Percentiles rank a stretch among this genome's conserved stretches.
phyloP scores from a whole-genome alignment of 2,888 invertebrate species.

The Congeria kusceri region DNA sequence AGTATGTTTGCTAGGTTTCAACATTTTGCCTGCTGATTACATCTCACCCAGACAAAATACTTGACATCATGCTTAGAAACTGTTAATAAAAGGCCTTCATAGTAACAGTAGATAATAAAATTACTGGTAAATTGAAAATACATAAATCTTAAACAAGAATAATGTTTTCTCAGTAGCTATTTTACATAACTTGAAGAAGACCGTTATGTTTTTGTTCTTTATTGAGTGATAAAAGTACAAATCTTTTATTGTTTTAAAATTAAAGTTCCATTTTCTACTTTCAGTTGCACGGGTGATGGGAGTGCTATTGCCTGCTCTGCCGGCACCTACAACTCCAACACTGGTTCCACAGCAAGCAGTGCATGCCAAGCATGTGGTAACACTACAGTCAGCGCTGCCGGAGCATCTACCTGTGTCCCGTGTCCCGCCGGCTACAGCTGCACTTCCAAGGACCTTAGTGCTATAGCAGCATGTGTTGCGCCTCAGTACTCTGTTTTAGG shows the following conservation, averaged over 20 bases:
- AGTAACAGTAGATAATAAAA: too few relatives aligned
- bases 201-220: too few relatives aligned
- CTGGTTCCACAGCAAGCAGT: constrained; percentile 33
- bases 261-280: constrained; percentile 9
- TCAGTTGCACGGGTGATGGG: constrained; percentile 69
- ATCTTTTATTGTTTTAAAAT: too few relatives aligned
- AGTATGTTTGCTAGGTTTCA: too few relatives aligned
- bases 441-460: constrained; percentile 48
- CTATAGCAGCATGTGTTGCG: constrained; percentile 65
- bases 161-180: too few relatives aligned
- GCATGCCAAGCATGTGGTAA: constrained; percentile 68
- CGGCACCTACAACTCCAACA: constrained; percentile 67
- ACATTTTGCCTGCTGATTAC: neutral
- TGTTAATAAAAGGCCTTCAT: too few relatives aligned
- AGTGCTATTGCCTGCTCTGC: constrained; percentile 63
- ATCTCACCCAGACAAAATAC: too few relatives aligned
- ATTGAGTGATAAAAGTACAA: too few relatives aligned
- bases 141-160: too few relatives aligned
- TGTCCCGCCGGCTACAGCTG: constrained; percentile 81
- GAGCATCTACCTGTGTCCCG: constrained; percentile 69
- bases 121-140: too few relatives aligned
- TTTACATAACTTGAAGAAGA: too few relatives aligned
- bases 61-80: too few relatives aligned
- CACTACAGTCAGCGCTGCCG: constrained; percentile 65
- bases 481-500: constrained; percentile 73